Conservation (phyloP, 2,888 invertebrate genomes). For the Schizaphis graminum region DNA sequence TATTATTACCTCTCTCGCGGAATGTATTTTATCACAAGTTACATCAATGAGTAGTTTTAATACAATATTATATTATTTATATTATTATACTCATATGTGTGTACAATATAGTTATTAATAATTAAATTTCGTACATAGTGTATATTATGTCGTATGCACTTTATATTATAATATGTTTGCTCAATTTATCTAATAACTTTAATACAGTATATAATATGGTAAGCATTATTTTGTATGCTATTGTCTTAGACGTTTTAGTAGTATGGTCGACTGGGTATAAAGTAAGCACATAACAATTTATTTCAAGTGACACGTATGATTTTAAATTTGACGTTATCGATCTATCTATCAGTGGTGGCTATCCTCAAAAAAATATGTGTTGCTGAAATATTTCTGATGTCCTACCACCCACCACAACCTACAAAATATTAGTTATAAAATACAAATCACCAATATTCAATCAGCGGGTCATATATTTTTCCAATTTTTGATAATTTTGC, state of each 20-base stretch:
- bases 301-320: not conserved
- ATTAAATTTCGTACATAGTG: not conserved
- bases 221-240: not conserved
- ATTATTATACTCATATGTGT: not conserved
- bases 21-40: not conserved
- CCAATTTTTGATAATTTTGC: no score
- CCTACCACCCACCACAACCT: no score
- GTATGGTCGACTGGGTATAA: not conserved
- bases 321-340: not conserved
- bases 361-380: no score
- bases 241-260: not conserved
- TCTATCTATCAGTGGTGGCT: no score
- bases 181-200: not conserved
- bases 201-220: not conserved
- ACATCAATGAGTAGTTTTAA: not conserved
- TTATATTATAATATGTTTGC: not conserved
- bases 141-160: not conserved
- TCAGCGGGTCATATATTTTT: no score
- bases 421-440: no score
- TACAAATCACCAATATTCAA: no score
- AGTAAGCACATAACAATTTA: not conserved
- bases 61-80: not conserved
- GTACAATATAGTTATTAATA: not conserved
- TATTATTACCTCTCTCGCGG: not conserved
- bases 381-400: no score